A percentile compares a stretch with the other conserved stretches of the same genome.
phyloP scores from a whole-genome alignment of 2,888 invertebrate genomes.

The Candidula unifasciata region DNA sequence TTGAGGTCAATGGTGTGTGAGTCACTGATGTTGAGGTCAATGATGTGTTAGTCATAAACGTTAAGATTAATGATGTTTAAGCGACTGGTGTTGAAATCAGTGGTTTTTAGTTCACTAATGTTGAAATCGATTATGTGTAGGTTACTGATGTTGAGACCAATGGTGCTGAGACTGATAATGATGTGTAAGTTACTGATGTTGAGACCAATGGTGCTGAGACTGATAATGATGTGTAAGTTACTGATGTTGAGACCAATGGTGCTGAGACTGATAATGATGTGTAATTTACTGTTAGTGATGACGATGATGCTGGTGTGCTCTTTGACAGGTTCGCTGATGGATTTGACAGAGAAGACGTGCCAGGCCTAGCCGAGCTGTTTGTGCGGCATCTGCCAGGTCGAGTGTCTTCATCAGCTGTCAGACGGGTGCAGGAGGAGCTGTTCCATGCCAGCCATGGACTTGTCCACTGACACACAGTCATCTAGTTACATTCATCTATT shows the following conservation, averaged over 20 bases:
- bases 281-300: too few relatives aligned
- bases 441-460: conserved; percentile 51
- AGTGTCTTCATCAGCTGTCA: conserved; percentile 52
- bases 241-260: not conserved
- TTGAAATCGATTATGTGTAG: not conserved
- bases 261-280: not conserved
- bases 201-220: not conserved
- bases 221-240: not conserved
- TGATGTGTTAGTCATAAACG: too few relatives aligned
- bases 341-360: conserved; percentile 54
- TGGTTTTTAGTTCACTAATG: not conserved
- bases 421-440: conserved; percentile 51
- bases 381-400: conserved; percentile 54
- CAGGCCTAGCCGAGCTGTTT: conserved; percentile 54
- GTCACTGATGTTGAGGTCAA: too few relatives aligned
- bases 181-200: not conserved
- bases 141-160: not conserved
- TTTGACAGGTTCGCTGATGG: conserved; percentile 52
- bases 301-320: not conserved
- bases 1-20: too few relatives aligned
- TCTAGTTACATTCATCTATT: not conserved
- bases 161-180: not conserved
- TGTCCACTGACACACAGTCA: conserved; percentile 33
- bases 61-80: too few relatives aligned
- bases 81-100: not conserved